A percentile compares a stretch with the other conserved stretches of the same genome.
Conservation (phyloP, 53 echinoderm and acorn worm genomes). For the Actinopyga echinites region DNA sequence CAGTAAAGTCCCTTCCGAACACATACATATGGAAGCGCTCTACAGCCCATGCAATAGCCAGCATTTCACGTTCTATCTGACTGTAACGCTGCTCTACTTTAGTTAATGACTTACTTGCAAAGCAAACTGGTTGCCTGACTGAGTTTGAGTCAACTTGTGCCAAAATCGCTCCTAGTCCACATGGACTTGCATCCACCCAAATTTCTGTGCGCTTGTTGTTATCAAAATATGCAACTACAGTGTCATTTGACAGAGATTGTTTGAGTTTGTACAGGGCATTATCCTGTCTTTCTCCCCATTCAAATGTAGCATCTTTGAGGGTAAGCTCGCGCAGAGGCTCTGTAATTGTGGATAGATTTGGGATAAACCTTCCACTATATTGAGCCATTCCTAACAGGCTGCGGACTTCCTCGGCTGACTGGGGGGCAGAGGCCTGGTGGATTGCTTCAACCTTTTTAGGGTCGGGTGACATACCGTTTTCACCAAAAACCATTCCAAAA, state of each 20-base stretch:
- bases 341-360: conserved; percentile 58
- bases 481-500: conserved; percentile 47
- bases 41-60: conserved; percentile 51
- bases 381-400: conserved; percentile 69
- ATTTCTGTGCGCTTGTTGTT: conserved; percentile 52
- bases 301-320: conserved; percentile 39
- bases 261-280: conserved; percentile 40
- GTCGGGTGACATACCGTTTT: conserved; percentile 38
- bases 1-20: conserved; percentile 55
- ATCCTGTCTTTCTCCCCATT: conserved; percentile 47
- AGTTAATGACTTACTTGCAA: conserved; percentile 32
- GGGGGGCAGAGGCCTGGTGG: conserved; percentile 21
- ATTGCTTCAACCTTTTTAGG: conserved; percentile 50
- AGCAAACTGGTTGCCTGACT: conserved; percentile 29
- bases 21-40: conserved; percentile 59
- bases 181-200: conserved; percentile 67
- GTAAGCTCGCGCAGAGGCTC: conserved; percentile 49
- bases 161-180: conserved; percentile 63
- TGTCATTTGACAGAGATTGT: conserved; percentile 36
- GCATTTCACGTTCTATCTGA: conserved; percentile 57
- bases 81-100: conserved; percentile 60
- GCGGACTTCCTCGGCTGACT: conserved; percentile 43
- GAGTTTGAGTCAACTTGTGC: conserved; percentile 39
- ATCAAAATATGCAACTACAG: conserved; percentile 55
- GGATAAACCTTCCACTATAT: conserved; percentile 63